Percentiles rank a stretch among this genome's conserved stretches.
These are phyloP conservation scores for Antechinus flavipes DNA, from an alignment of 2,113 vertebrate genomes.

Conservation along the genomic window DNA sequence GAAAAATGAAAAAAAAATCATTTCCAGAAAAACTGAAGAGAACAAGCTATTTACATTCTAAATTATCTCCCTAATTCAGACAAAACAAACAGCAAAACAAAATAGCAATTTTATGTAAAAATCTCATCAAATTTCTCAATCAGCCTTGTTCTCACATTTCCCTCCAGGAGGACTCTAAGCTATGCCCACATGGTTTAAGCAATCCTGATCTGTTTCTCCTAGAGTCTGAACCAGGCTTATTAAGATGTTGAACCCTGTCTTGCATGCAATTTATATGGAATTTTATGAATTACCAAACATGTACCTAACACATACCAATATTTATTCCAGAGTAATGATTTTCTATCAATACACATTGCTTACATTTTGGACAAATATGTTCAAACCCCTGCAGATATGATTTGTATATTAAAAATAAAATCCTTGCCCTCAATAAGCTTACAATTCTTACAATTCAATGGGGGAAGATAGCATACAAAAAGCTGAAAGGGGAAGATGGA, in stretches of 20 bases:
- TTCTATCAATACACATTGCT: not conserved
- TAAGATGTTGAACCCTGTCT: constrained; percentile 40
- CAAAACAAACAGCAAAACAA: constrained; percentile 27
- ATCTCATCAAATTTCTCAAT: constrained; percentile 64
- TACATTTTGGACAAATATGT: not conserved
- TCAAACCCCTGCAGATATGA: not conserved
- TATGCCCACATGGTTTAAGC: constrained; percentile 21
- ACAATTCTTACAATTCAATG: not conserved
- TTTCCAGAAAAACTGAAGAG: constrained; percentile 56
- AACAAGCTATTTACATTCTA: constrained; percentile 42
- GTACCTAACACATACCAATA: not conserved
- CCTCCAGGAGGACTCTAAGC: constrained; percentile 52
- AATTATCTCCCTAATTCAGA: constrained; percentile 56
- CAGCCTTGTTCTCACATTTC: constrained; percentile 49
- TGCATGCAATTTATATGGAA: constrained; percentile 24
- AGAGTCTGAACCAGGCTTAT: constrained; percentile 45
- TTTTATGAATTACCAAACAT: not conserved
- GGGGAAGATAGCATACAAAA: not conserved
- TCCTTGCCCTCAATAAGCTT: not conserved
- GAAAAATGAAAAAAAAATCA: constrained; percentile 27
- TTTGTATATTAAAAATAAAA: not conserved
- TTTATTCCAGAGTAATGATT: not conserved
- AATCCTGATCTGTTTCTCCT: constrained; percentile 48
- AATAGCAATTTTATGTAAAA: not conserved
- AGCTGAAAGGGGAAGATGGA: not conserved